Evolutionary conservation across 2,888 invertebrate genomes (phyloP), one percentile per base, ranked within the genome.

Genomic region (Calameuta filiformis): DNA sequence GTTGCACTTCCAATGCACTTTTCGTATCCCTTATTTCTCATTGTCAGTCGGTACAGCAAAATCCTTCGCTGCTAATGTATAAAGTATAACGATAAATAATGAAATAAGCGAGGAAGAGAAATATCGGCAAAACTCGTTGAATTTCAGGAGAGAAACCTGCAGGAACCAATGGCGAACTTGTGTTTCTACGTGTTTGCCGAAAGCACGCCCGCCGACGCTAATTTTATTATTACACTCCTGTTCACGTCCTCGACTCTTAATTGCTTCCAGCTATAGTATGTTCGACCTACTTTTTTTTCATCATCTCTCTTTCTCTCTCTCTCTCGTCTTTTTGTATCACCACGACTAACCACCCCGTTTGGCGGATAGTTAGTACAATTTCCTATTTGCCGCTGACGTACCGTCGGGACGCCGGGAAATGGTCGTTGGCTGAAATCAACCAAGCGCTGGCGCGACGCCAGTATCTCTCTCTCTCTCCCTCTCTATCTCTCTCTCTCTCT

Each of bases 361-460:
- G 79, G 56, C 79, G 79, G 79, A 79, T 73, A 79, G 79, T 81
- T 82, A 75, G 79, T 79, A 79, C 76, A 81, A 81, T 81, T 83
- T 82, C 80, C 78, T 77, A 73, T 76, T 75, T 76, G 75, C 73
- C 75, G 71, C 78, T 74, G 79, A 74, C 77, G 78, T 80, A 77
- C 76, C 73, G 77, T 71, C 68, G 74, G 77, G 77, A 56, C 37
- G 76, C 68, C 71, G 71, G 71, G 15, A 71, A 71, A 33, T 71
- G 31, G 71, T 33, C 71, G 71, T 33, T 71, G 71, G 31, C 33
- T 33, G 71, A 71, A 71, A 71, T 71, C 71, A 71, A 71, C 71
- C 33, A 33, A 69, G 33, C 71, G 73, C 34, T n/a, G 37, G 35
- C 68, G 34, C 68, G 68, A 73, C 69, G 68, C 35, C 81, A 81